These are phyloP conservation scores for Nephrotoma guestfalica DNA, from an alignment of 2,888 invertebrate genomes.

Conservation along the genomic window DNA sequence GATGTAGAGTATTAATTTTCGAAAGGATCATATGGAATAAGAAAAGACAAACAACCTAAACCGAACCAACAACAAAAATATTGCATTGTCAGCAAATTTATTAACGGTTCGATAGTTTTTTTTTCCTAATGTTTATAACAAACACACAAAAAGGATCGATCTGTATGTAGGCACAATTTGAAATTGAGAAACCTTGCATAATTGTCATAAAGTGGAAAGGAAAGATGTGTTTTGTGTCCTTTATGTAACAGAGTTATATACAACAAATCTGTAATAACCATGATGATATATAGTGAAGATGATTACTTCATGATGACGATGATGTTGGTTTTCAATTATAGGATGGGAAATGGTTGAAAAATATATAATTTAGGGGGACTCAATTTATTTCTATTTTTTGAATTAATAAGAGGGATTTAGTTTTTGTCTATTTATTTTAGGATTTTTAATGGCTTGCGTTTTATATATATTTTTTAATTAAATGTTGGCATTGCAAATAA, in stretches of 20 bases:
- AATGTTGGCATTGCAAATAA: not conserved
- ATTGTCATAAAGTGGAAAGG: not conserved
- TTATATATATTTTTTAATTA: not conserved
- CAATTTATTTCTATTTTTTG: not conserved
- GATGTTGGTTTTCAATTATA: not conserved
- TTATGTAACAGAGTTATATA: not conserved
- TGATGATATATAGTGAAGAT: not conserved
- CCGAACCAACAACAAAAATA: not conserved
- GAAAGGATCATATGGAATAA: not conserved
- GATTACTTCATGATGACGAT: not conserved
- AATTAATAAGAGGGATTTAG: not conserved
- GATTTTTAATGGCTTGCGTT: not conserved
- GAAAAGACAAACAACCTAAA: not conserved
- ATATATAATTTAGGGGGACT: not conserved
- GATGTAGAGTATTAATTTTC: not conserved
- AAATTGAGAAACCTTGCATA: not conserved
- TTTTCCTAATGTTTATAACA: not conserved
- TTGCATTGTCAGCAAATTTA: conserved; percentile 3
- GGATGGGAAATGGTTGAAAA: not conserved
- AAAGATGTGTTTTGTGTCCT: not conserved
- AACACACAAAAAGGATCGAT: not conserved
- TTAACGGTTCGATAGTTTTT: not conserved
- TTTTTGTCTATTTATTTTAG: not conserved
- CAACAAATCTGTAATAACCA: not conserved
- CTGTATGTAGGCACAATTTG: not conserved